Conservation (phyloP, 2,797 vertebrate genomes). For the Phaenicophaeus curvirostris region DNA sequence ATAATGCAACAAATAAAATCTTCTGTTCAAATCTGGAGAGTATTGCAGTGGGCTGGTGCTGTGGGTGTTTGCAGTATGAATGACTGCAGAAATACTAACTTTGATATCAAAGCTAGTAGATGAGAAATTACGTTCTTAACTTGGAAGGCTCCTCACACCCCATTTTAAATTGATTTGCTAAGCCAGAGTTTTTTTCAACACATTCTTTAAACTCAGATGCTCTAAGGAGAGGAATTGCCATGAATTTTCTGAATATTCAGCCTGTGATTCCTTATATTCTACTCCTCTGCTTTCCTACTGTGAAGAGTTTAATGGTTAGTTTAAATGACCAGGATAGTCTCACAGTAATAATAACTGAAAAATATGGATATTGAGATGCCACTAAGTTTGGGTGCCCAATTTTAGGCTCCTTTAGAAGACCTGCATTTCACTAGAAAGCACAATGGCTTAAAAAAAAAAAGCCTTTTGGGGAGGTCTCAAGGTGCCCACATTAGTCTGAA, state of each 20-base stretch:
- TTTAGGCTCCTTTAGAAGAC: background rate
- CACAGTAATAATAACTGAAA: background rate
- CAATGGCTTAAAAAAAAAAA: background rate
- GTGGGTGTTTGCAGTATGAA: background rate
- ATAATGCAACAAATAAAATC: background rate
- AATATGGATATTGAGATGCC: background rate
- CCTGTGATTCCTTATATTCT: background rate
- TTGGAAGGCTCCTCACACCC: background rate
- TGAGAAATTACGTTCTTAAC: background rate
- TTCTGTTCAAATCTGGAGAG: background rate
- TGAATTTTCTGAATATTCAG: background rate
- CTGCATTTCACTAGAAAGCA: background rate
- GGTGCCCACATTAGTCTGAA: background rate
- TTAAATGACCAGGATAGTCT: background rate
- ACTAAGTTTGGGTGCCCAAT: background rate
- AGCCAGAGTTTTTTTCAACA: background rate
- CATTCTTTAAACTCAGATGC: background rate
- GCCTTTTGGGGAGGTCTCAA: background rate
- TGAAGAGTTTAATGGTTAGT: background rate
- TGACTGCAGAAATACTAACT: background rate
- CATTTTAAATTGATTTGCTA: background rate
- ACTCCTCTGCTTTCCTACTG: background rate
- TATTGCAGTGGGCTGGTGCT: background rate
- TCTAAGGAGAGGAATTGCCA: background rate
- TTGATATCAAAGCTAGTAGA: background rate